Percentiles rank a stretch among this genome's conserved stretches.
Conservation (phyloP, 2,888 invertebrate species). For the Apoderus coryli region DNA sequence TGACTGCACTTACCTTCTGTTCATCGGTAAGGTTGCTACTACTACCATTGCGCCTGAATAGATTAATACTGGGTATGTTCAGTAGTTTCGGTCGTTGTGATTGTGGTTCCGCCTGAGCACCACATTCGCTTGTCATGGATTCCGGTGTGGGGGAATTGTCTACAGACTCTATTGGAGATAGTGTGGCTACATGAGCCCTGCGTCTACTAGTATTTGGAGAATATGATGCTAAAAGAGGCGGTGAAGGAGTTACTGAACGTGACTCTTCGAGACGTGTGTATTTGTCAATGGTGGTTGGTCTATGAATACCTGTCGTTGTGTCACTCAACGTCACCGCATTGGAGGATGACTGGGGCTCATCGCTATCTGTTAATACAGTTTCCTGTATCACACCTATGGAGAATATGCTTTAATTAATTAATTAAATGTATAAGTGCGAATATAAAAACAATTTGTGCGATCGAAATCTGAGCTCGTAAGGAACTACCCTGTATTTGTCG, state of each 20-base stretch:
- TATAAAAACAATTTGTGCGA: too few species aligned
- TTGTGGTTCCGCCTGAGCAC: conserved; percentile 14
- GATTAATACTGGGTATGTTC: conserved; percentile 32
- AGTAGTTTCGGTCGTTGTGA: conserved; percentile 29
- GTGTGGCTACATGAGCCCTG: conserved; percentile 32
- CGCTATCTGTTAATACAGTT: too few species aligned
- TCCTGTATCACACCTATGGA: too few species aligned
- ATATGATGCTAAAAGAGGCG: conserved; percentile 26
- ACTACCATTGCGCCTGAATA: conserved; percentile 21
- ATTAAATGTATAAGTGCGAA: too few species aligned
- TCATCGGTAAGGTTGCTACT: conserved; percentile 30
- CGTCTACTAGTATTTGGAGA: conserved; percentile 4
- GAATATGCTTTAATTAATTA: too few species aligned
- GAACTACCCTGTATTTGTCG: too few species aligned
- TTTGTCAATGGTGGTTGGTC: too few species aligned
- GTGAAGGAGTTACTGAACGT: conserved; percentile 56
- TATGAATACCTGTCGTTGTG: too few species aligned
- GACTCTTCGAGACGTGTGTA: conserved; percentile 62
- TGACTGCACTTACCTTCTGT: too few species aligned
- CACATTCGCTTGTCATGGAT: conserved; percentile 15
- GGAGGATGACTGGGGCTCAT: too few species aligned
- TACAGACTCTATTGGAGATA: conserved; percentile 40
- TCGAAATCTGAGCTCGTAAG: too few species aligned
- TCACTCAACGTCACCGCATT: too few species aligned
- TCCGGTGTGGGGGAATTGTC: conserved; percentile 40